A percentile compares a stretch with the other conserved stretches of the same genome.
These are phyloP conservation scores for Ianthella basta DNA, from an alignment of 37 sponge, comb jelly and placozoan genomes.

Conservation along the genomic window DNA sequence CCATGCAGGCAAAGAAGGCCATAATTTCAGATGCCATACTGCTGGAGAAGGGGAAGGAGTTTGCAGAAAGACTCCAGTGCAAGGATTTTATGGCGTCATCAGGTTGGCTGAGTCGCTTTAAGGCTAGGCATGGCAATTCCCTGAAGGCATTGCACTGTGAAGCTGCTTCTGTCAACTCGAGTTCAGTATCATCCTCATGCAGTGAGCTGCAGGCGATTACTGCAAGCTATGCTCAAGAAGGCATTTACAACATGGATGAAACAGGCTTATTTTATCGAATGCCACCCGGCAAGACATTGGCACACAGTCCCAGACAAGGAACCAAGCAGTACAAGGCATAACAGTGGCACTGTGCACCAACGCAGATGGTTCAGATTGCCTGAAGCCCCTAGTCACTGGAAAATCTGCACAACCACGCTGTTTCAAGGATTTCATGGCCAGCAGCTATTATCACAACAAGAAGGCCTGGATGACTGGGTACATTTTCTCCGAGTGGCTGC, in stretches of 20 bases:
- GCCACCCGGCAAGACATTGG: slow-evolving; percentile 15
- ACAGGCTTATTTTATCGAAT: slow-evolving; percentile 1
- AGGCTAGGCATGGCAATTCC: slow-evolving; percentile 20
- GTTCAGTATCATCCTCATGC: neutral
- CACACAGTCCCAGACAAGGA: slow-evolving; percentile 13
- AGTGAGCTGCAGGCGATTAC: neutral
- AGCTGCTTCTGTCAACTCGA: neutral
- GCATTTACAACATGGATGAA: slow-evolving; percentile 18
- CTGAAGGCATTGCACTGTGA: slow-evolving; percentile 14
- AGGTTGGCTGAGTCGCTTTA: slow-evolving; percentile 21
- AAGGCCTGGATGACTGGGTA: slow-evolving; percentile 26
- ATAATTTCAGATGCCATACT: neutral
- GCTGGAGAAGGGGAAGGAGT: slow-evolving; percentile 3
- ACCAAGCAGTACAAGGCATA: slow-evolving; percentile 9
- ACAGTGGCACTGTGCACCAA: slow-evolving; percentile 16
- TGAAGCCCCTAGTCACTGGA: slow-evolving; percentile 23
- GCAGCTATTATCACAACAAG: neutral
- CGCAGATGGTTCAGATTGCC: slow-evolving; percentile 19
- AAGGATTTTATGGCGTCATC: neutral
- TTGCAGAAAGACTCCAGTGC: neutral
- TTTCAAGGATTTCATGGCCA: neutral
- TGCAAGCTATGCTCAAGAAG: neutral
- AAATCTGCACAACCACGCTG: slow-evolving; percentile 21
- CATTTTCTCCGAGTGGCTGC: slow-evolving; percentile 23
- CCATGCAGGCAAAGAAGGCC: slow-evolving; percentile 26